Percentiles rank a stretch among this genome's conserved stretches.
Conservation (phyloP, 2,888 invertebrate genomes). For the Pseudococcus viburni region DNA sequence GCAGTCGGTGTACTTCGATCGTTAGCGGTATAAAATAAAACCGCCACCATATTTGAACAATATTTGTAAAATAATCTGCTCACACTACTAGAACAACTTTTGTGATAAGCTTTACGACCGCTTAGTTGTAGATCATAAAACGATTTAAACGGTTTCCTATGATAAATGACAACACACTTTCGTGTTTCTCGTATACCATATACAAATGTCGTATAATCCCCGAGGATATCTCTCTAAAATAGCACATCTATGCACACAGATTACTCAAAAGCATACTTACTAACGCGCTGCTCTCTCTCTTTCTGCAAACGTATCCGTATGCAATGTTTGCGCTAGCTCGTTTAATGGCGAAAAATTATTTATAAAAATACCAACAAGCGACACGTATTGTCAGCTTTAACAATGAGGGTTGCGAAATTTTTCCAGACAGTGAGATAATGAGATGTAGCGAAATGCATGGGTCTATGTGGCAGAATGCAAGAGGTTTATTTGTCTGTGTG, state of each 20-base stretch:
- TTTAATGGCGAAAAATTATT: conserved; percentile 12
- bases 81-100: conserved; percentile 27
- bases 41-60: conserved; percentile 5
- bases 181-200: conserved; percentile 17
- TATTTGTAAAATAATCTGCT: conserved; percentile 32
- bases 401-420: neutral
- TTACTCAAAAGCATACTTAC: conserved; percentile 36
- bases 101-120: conserved; percentile 47
- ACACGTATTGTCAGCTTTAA: neutral
- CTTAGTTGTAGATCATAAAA: conserved; percentile 26
- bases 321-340: neutral
- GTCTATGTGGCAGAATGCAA: no score
- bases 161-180: conserved; percentile 38
- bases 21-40: conserved; percentile 22
- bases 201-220: conserved; percentile 31
- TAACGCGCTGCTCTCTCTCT: neutral
- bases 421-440: neutral
- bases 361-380: neutral
- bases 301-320: neutral
- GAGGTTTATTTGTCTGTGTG: no score
- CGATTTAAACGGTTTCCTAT: conserved; percentile 38
- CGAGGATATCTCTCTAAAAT: conserved; percentile 36
- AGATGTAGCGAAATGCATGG: neutral
- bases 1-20: neutral
- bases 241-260: conserved; percentile 36